Percentiles rank a stretch among this genome's conserved stretches.
Conservation (phyloP, 2,888 invertebrate genomes). For the Lepidochrysops patricia region DNA sequence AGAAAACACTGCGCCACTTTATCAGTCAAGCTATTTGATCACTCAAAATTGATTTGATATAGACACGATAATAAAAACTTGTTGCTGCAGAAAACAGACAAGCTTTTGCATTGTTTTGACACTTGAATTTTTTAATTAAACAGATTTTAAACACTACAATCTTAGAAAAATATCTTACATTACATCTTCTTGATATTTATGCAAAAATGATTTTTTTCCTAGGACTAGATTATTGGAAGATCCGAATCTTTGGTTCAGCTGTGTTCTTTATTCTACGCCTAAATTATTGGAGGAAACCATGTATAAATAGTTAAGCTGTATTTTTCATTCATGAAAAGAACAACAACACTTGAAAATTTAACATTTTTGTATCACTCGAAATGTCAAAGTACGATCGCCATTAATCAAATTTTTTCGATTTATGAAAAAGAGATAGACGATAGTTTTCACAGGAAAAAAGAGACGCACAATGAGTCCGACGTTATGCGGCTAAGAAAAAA, state of each 20-base stretch:
- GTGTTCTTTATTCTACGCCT: slow-evolving; percentile 18
- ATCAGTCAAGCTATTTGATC: not conserved
- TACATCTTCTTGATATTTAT: not conserved
- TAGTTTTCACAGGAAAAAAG: slow-evolving; percentile 28
- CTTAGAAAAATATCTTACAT: not conserved
- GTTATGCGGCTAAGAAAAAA: slow-evolving; percentile 20
- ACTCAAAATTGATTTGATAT: not conserved
- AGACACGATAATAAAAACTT: not conserved
- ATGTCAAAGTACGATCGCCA: slow-evolving; percentile 59
- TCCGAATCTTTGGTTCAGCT: slow-evolving; percentile 2
- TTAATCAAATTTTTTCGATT: slow-evolving; percentile 36
- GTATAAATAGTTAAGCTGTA: slow-evolving; percentile 36
- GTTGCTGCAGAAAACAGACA: not conserved
- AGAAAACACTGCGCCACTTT: not conserved
- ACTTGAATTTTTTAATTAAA: not conserved
- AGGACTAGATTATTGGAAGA: slow-evolving; percentile 6
- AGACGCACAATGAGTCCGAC: slow-evolving; percentile 29
- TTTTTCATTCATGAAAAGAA: slow-evolving; percentile 32
- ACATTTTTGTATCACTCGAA: slow-evolving; percentile 30
- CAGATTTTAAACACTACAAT: not conserved
- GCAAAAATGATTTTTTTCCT: not conserved
- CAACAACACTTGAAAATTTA: slow-evolving; percentile 23
- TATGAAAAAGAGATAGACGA: slow-evolving; percentile 35
- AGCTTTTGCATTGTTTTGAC: not conserved
- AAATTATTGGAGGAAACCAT: slow-evolving; percentile 26